These are phyloP conservation scores for Oriolus oriolus DNA, from an alignment of 2,113 vertebrate genomes.

Conservation along the genomic window DNA sequence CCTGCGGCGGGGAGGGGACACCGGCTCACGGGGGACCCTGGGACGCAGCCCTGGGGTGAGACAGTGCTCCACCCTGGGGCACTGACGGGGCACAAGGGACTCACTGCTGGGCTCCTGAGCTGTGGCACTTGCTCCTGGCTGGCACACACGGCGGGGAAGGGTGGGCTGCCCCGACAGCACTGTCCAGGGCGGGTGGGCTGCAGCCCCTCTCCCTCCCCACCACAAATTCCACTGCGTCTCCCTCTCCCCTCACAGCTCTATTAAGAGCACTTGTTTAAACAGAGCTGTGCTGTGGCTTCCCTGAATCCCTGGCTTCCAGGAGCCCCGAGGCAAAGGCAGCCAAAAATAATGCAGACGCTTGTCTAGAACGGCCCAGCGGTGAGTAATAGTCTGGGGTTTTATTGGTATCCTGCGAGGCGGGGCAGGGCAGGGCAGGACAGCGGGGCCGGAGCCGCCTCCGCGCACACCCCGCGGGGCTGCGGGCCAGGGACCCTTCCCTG, in stretches of 20 bases:
- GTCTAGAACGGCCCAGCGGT: constrained; percentile 66
- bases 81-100: rapidly evolving
- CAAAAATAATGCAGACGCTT: constrained; percentile 78
- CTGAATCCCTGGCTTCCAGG: constrained; percentile 62
- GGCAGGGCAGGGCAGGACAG: constrained; percentile 55
- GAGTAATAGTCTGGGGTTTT: constrained; percentile 78
- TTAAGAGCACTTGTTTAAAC: constrained; percentile 53
- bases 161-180: rapidly evolving
- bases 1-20: constrained; percentile 57
- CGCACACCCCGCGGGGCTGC: background rate
- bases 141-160: rapidly evolving
- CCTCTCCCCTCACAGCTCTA: constrained; percentile 12
- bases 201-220: background rate
- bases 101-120: rapidly evolving
- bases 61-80: rapidly evolving
- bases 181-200: background rate
- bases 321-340: constrained; percentile 56
- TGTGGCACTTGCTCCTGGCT: background rate
- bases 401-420: constrained; percentile 33
- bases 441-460: background rate
- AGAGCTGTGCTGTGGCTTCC: constrained; percentile 48
- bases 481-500: background rate
- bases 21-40: rapidly evolving
- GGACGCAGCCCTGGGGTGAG: rapidly evolving
- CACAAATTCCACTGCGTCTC: background rate